A percentile compares a stretch with the other conserved stretches of the same genome.
Evolutionary conservation across 2,797 vertebrate genomes (phyloP).

Genomic region (Adelosebastes latens): DNA sequence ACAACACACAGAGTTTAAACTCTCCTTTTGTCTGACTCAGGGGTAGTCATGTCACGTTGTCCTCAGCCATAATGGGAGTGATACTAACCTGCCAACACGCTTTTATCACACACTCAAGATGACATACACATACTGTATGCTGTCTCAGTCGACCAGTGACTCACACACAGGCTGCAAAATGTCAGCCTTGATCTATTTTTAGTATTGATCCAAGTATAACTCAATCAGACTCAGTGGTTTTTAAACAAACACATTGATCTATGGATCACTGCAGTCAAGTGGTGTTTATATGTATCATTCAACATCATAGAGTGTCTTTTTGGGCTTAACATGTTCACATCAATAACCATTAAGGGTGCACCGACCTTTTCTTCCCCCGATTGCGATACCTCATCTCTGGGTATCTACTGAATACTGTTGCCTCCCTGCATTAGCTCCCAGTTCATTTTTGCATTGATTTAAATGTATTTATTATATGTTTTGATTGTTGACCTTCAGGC

Average conservation of each 20-base stretch:
- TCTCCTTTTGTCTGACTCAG: conserved; percentile 37
- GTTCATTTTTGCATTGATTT: background rate
- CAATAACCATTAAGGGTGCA: background rate
- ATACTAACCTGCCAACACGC: conserved; percentile 37
- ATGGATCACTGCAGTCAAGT: background rate
- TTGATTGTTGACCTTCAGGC: background rate
- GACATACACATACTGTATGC: conserved; percentile 13
- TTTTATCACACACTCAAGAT: conserved; percentile 19
- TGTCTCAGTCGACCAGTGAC: background rate
- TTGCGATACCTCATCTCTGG: background rate
- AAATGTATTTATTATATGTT: no score
- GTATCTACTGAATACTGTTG: background rate
- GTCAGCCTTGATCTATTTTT: background rate
- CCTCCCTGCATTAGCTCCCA: background rate
- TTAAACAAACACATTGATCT: background rate
- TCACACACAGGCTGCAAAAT: background rate
- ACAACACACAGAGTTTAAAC: conserved; percentile 6
- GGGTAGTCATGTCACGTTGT: conserved; percentile 13
- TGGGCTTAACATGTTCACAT: background rate
- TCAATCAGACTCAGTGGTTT: background rate
- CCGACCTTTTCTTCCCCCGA: background rate
- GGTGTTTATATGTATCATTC: background rate
- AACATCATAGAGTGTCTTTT: background rate
- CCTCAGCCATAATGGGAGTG: conserved; percentile 11
- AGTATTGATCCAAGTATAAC: background rate